Evolutionary conservation across 2,113 vertebrate genomes (phyloP).

Genomic region (Casuarius casuarius): DNA sequence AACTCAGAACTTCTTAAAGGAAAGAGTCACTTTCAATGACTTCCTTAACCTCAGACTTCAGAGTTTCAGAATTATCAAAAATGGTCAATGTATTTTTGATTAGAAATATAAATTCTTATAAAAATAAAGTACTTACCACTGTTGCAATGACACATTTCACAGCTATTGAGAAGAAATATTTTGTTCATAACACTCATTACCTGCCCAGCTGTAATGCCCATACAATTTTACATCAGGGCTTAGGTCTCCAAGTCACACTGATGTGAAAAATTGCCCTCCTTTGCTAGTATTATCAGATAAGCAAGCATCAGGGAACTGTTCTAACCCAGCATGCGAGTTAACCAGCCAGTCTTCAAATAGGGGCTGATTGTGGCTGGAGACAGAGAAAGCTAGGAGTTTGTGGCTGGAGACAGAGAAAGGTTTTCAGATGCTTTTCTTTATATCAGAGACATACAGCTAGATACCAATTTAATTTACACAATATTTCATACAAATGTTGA

Average conservation of each 20-base stretch:
- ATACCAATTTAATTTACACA: background rate
- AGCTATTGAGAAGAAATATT: background rate
- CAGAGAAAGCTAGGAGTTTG: background rate
- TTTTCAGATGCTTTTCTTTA: background rate
- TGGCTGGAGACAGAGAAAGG: background rate
- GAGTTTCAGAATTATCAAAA: background rate
- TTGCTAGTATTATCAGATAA: fast-evolving
- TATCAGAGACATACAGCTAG: background rate
- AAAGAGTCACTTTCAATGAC: background rate
- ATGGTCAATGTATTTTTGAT: background rate
- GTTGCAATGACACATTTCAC: fast-evolving
- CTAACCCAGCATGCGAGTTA: background rate
- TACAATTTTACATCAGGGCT: background rate
- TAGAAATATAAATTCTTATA: background rate
- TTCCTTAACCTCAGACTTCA: background rate
- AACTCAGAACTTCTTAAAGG: background rate
- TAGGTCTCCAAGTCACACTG: background rate
- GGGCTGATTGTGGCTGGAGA: background rate
- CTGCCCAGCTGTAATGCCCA: background rate
- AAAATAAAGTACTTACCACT: background rate
- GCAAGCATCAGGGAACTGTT: background rate
- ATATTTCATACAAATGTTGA: background rate
- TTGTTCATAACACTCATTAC: background rate
- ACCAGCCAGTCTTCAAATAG: background rate
- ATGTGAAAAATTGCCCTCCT: background rate